Percentiles rank a stretch among this genome's conserved stretches.
These are phyloP conservation scores for Mycogona germanica DNA, from an alignment of 2,888 invertebrate species.

Conservation along the genomic window DNA sequence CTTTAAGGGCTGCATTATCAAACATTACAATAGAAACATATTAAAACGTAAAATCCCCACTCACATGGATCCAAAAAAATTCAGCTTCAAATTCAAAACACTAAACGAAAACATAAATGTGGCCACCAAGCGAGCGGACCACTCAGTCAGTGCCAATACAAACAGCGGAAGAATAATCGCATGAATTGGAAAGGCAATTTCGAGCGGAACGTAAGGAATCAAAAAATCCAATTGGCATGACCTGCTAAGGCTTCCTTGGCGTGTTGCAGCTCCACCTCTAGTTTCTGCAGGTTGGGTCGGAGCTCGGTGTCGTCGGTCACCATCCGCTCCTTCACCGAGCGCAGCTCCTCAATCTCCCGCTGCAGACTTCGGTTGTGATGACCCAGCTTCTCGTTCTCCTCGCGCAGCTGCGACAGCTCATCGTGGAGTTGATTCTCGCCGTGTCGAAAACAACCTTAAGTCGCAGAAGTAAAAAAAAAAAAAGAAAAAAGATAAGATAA, in stretches of 20 bases:
- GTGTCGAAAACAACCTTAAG: constrained; percentile 16
- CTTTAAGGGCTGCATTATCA: constrained; percentile 58
- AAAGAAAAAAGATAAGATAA: too few relatives aligned
- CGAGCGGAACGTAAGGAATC: too few relatives aligned
- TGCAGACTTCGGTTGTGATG: constrained; percentile 30
- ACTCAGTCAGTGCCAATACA: not conserved
- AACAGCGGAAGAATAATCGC: too few relatives aligned
- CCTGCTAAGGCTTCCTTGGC: constrained; percentile 63
- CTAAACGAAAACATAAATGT: too few relatives aligned
- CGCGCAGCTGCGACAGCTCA: constrained; percentile 27
- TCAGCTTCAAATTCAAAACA: too few relatives aligned
- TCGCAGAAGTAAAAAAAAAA: too few relatives aligned
- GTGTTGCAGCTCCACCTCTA: constrained; percentile 59
- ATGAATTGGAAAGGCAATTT: too few relatives aligned
- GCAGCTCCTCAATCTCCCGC: constrained; percentile 38
- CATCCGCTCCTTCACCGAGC: constrained; percentile 64
- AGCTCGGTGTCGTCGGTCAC: constrained; percentile 56
- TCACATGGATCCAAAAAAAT: too few relatives aligned
- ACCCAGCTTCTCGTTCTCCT: constrained; percentile 31
- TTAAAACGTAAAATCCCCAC: too few relatives aligned
- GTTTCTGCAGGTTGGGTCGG: constrained; percentile 45
- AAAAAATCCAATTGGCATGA: constrained; percentile 25
- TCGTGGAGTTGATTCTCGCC: constrained; percentile 22
- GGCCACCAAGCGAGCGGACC: too few relatives aligned
- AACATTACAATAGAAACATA: too few relatives aligned